Base-by-base conservation (phyloP, 2,888 invertebrate species). In the Macaria liturata region DNA sequence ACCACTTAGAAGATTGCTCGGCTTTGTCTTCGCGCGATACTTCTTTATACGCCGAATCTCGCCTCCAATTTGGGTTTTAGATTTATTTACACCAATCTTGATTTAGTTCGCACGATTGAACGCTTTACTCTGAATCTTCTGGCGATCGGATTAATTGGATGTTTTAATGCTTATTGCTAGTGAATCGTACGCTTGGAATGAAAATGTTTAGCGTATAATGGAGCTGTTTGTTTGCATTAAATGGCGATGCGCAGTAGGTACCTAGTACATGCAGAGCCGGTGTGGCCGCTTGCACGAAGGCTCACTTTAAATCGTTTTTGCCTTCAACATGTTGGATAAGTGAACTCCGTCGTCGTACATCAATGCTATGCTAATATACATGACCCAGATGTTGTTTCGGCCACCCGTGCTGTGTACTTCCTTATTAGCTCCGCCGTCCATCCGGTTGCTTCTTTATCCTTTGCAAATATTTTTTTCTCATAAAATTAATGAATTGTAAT, bases 1-100 rank as follows among this genome's bases (percentile, higher is more conserved):
- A 84, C 86, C 90, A 89, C 89, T 89, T 89, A 88, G 85, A 84
- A 88, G 84, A 90, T 90, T 89, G 86, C 84, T 79, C 74, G 78
- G 78, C 83, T 83, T 86, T 88, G 86, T 88, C 84, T 85, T 82
- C 76, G 70, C 76, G 73, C 77, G 78, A 82, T 78, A 82, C 80
- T 83, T 84, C 82, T 84, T 83, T 85, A 78, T 81, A 78, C 72
- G 71, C 64, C 57, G 69, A 69, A 70, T 77, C 75, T 80, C 75
- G 77, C 74, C 76, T 78, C 74, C 74, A 81, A 84, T 84, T 82
- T 84, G 68, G 71, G 66, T 77, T 81, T 83, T 73, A 76, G 73
- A 76, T 83, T 76, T 76, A 78, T 74, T 74, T 75, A 75, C 67
- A 71, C 59, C 65, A 67, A 70, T 61, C 64, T 61, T 58, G 66